phyloP scores from a whole-genome alignment of 1,140 invertebrate species.

The Drosophila novamexicana region DNA sequence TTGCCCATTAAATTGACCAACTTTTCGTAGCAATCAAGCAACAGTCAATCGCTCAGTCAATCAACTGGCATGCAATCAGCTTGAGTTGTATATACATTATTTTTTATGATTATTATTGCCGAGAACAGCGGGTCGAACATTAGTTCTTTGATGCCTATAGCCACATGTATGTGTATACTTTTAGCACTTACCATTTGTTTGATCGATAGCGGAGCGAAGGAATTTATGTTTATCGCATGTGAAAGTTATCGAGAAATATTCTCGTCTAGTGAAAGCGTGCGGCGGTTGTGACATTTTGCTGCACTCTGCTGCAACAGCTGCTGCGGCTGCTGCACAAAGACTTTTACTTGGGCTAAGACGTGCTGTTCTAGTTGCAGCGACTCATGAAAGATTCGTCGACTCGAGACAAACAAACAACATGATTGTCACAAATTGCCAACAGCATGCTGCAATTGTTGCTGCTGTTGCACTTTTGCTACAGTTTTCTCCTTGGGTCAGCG shows the following conservation, averaged over 20 bases:
- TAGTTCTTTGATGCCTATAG: constrained; percentile 45
- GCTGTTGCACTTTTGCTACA: constrained; percentile 69
- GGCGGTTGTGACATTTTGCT: constrained; percentile 49
- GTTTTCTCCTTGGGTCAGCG: constrained; percentile 73
- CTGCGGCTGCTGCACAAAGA: constrained; percentile 39
- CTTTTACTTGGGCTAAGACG: constrained; percentile 60
- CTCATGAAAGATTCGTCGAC: constrained; percentile 9
- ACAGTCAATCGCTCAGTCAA: constrained; percentile 33
- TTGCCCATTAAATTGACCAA: constrained; percentile 70
- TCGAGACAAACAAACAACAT: constrained; percentile 50
- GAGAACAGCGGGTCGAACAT: constrained; percentile 46
- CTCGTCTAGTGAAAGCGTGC: constrained; percentile 69
- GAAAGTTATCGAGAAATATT: constrained; percentile 76
- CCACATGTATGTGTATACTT: not conserved
- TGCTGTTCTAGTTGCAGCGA: constrained; percentile 55
- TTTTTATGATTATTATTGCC: constrained; percentile 7
- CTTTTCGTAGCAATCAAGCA: constrained; percentile 51
- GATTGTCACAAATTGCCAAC: constrained; percentile 74
- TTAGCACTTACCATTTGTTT: constrained; percentile 60
- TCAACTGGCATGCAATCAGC: constrained; percentile 58
- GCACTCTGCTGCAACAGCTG: not conserved
- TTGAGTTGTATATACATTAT: constrained; percentile 1
- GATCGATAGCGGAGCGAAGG: constrained; percentile 62
- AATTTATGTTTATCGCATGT: constrained; percentile 65
- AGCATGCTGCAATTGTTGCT: constrained; percentile 51